phyloP scores from a whole-genome alignment of 2,113 vertebrate genomes.

The Heterocephalus glaber region DNA sequence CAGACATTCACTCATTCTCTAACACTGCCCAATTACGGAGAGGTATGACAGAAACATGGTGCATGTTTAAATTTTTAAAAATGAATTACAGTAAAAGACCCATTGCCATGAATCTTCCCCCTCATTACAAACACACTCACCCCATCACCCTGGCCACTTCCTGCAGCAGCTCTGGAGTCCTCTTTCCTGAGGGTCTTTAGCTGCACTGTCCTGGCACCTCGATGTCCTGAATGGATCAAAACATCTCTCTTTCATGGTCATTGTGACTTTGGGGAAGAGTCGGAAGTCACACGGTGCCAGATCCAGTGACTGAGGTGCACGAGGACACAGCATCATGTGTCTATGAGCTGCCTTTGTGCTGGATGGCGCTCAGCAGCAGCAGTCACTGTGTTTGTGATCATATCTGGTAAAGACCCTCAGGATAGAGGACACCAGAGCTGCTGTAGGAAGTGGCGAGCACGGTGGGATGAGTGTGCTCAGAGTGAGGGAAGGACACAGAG shows the following conservation, averaged over 20 bases:
- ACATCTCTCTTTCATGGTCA: not conserved
- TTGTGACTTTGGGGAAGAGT: not conserved
- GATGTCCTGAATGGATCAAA: not conserved
- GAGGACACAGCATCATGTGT: not conserved
- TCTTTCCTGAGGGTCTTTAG: not conserved
- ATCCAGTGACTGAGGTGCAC: not conserved
- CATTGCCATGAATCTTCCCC: too few relatives aligned
- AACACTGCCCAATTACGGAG: not conserved
- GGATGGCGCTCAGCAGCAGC: too few relatives aligned
- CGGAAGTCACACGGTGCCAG: not conserved
- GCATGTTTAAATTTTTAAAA: not conserved
- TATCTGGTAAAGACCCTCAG: not conserved
- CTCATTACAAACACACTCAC: fast-evolving
- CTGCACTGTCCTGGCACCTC: not conserved
- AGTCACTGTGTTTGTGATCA: not conserved
- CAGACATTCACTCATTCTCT: not conserved
- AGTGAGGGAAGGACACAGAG: not conserved
- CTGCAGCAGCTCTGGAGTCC: not conserved
- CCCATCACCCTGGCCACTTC: not conserved
- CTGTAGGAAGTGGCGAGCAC: not conserved
- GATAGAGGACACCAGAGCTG: not conserved
- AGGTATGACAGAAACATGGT: not conserved
- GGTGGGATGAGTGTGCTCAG: not conserved
- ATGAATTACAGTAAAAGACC: not conserved
- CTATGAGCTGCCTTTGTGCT: not conserved